Conservation (phyloP, 2,888 invertebrate genomes). For the Rhogogaster chlorosoma region DNA sequence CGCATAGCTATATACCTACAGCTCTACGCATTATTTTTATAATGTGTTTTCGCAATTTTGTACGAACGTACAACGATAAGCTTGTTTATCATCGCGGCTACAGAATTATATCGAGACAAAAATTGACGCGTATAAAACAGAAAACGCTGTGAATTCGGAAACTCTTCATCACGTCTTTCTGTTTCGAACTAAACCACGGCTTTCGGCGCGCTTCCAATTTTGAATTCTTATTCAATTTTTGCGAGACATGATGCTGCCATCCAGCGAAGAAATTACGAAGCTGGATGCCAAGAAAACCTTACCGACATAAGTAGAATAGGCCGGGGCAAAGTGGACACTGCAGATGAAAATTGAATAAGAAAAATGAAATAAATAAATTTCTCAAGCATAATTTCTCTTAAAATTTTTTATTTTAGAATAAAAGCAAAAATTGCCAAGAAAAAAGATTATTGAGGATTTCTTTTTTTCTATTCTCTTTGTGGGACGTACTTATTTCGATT, state of each 20-base stretch:
- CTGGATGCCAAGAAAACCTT: conserved; percentile 8
- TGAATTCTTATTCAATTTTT: neutral
- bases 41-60: conserved; percentile 4
- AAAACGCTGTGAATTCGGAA: neutral
- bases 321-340: too few relatives aligned
- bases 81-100: neutral
- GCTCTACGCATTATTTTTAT: neutral
- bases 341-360: too few relatives aligned
- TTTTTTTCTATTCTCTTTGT: too few relatives aligned
- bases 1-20: neutral
- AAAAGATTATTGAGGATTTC: too few relatives aligned
- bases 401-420: too few relatives aligned
- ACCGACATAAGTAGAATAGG: neutral
- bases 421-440: too few relatives aligned
- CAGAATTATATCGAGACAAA: neutral
- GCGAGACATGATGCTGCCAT: conserved; percentile 27
- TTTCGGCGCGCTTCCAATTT: neutral
- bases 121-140: neutral
- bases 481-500: too few relatives aligned
- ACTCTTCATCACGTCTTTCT: neutral
- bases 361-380: too few relatives aligned
- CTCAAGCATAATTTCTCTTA: too few relatives aligned
- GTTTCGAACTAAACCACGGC: neutral
- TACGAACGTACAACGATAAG: neutral
- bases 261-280: neutral